Percentiles rank a stretch among this genome's conserved stretches.
Evolutionary conservation across 1,140 invertebrate genomes (phyloP).

Genomic region (Maconellicoccus hirsutus): DNA sequence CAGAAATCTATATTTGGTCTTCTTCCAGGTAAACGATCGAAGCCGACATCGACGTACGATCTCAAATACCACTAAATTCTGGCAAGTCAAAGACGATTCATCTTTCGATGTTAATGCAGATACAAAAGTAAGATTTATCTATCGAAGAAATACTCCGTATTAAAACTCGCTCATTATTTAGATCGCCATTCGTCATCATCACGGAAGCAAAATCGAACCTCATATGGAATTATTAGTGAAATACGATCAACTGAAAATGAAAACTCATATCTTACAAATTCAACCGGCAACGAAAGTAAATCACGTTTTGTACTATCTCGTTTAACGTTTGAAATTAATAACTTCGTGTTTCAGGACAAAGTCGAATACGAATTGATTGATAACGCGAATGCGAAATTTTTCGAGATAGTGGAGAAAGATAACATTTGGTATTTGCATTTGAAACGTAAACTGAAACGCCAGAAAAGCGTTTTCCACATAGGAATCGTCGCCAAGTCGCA

Average conservation of each 20-base stretch:
- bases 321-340: not conserved
- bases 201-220: not conserved
- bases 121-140: too few species aligned
- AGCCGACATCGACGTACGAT: slow-evolving; percentile 11
- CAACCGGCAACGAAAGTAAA: not conserved
- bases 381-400: slow-evolving; percentile 1
- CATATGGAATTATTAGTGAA: not conserved
- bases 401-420: not conserved
- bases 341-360: not conserved
- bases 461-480: not conserved
- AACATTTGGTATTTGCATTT: not conserved
- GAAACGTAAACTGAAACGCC: not conserved
- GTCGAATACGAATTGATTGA: not conserved
- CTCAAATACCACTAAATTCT: slow-evolving; percentile 10
- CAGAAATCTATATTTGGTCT: not conserved
- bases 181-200: not conserved
- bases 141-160: too few species aligned
- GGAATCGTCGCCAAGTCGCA: not conserved
- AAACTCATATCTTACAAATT: not conserved
- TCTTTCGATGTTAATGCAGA: too few species aligned
- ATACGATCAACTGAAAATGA: slow-evolving; percentile 15
- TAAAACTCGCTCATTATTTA: too few species aligned
- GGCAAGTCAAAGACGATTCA: not conserved
- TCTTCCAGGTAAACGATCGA: not conserved
- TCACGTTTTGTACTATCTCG: not conserved